Percentiles rank a stretch among this genome's conserved stretches.
phyloP scores from a whole-genome alignment of 2,113 vertebrate species.

The Xenus cinereus region DNA sequence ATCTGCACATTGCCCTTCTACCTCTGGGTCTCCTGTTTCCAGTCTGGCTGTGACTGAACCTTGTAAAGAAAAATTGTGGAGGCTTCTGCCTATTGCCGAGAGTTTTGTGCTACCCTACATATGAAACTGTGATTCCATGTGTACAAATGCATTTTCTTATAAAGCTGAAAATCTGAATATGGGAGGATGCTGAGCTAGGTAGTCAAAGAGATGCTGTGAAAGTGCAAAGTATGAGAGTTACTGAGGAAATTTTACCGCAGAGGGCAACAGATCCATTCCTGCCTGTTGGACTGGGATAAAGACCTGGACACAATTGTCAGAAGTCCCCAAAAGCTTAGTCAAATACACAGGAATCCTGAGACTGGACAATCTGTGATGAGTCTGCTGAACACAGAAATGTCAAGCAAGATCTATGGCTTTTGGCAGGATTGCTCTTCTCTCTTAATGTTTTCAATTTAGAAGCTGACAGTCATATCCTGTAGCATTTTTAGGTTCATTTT shows the following conservation, averaged over 20 bases:
- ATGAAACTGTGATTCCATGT: background rate
- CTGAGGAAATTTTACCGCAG: background rate
- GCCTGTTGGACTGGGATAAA: background rate
- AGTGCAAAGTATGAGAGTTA: background rate
- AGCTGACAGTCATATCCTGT: background rate
- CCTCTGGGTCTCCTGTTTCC: background rate
- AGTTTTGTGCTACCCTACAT: background rate
- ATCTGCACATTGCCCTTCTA: accelerated
- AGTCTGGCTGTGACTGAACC: background rate
- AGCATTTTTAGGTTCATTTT: background rate
- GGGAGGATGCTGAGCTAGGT: background rate
- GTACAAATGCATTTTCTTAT: background rate
- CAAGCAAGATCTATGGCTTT: background rate
- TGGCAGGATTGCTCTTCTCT: background rate
- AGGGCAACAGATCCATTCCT: background rate
- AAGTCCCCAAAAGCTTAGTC: background rate
- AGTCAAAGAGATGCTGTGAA: background rate
- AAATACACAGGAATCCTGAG: background rate
- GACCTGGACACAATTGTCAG: background rate
- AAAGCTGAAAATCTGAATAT: background rate
- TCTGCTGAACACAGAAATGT: background rate
- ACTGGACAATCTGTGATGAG: background rate
- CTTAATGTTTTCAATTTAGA: background rate
- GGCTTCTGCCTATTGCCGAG: background rate
- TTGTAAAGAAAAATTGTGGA: background rate